These are phyloP conservation scores for Anser cygnoides DNA, from an alignment of 2,113 vertebrate genomes.

Conservation along the genomic window DNA sequence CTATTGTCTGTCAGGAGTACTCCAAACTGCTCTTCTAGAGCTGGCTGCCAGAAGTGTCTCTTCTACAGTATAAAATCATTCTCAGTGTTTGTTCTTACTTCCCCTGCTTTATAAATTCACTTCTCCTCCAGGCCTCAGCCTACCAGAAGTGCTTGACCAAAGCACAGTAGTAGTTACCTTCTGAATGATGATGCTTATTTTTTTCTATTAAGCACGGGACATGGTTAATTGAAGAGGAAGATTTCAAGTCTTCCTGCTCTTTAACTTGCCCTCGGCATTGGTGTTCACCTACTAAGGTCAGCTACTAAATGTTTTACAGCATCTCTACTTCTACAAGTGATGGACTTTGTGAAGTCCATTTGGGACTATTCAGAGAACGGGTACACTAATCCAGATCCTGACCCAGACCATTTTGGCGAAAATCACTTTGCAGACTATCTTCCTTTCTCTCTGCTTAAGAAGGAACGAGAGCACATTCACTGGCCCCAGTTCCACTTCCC, in stretches of 20 bases:
- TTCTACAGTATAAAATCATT: neutral
- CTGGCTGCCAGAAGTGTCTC: neutral
- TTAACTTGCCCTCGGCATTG: neutral
- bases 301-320: neutral
- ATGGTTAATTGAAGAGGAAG: neutral
- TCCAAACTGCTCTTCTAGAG: neutral
- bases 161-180: neutral
- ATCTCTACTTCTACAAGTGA: neutral
- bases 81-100: neutral
- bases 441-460: neutral
- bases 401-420: neutral
- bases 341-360: neutral
- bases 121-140: neutral
- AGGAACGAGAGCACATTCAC: neutral
- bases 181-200: neutral
- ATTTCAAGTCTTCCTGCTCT: neutral
- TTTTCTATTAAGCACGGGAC: neutral
- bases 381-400: neutral
- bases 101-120: neutral
- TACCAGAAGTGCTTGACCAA: neutral
- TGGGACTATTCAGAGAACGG: neutral
- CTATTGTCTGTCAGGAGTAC: neutral
- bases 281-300: neutral
- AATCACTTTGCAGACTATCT: neutral
- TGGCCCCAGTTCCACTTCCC: neutral